phyloP scores from a whole-genome alignment of 1,140 invertebrate species.

The Drosophila pectinifera region DNA sequence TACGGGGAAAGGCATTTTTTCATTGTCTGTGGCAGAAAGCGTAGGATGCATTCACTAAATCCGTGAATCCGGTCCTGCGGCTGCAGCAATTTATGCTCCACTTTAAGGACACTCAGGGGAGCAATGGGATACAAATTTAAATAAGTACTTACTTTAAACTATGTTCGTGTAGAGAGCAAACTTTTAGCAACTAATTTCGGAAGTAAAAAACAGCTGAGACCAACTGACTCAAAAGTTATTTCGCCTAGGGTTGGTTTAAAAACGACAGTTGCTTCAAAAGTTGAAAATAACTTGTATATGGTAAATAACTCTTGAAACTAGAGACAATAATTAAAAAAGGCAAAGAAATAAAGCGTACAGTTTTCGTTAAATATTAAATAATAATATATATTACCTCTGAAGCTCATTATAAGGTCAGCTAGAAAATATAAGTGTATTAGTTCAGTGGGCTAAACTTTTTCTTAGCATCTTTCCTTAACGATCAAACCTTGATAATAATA shows the following conservation, averaged over 20 bases:
- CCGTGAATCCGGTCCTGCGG: not conserved
- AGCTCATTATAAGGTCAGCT: not conserved
- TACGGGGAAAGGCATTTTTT: not conserved
- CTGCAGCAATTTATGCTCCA: not conserved
- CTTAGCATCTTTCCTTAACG: not conserved
- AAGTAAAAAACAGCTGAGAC: not conserved
- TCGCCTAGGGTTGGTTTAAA: not conserved
- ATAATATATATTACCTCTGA: not conserved
- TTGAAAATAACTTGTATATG: not conserved
- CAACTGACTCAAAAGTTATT: not conserved
- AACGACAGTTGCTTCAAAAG: not conserved
- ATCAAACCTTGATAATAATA: not conserved
- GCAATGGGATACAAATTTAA: not conserved
- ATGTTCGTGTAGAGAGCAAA: not conserved
- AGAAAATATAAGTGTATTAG: too few relatives aligned
- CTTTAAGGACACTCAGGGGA: not conserved
- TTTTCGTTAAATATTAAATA: not conserved
- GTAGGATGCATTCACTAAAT: not conserved
- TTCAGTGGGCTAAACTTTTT: too few relatives aligned
- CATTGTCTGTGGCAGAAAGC: not conserved
- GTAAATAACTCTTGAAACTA: not conserved
- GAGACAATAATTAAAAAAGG: too few relatives aligned
- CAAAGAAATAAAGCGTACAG: not conserved
- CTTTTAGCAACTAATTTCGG: not conserved
- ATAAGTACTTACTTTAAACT: not conserved